Base-by-base conservation (phyloP, 1,140 invertebrate species). In the Drosophila ercepeae region DNA sequence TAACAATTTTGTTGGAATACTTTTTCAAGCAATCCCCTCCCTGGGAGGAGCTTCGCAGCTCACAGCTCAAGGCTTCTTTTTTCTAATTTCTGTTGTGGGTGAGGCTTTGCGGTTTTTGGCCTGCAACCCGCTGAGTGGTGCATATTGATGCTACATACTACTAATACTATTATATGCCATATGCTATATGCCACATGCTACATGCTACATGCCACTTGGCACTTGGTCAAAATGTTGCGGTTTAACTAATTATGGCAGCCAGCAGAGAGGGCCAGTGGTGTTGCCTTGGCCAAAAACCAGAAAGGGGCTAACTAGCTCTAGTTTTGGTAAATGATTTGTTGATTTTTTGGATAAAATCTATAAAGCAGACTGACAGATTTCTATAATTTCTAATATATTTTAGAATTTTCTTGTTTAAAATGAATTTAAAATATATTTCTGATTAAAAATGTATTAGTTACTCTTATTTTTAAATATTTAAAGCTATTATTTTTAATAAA, bases 191-290 rank as follows among this genome's bases (percentile, higher is more conserved):
- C n/a, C n/a, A n/a, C 39, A 23, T 42, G 39, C 29, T 32, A 32
- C 29, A 32, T n/a, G 36, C 3, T 71, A 72, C 69, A 72, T 72
- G 69, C 57, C 69, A 68, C 71, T 78, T 69, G 52, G 61, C 63
- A 76, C 72, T 75, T 70, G 74, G 55, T 52, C 64, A 59, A 71
- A 57, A 76, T 46, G 36, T 46, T 72, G 49, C 41, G 79, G 55
- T 52, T 71, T 71, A 78, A 79, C 79, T 84, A 83, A 83, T 83
- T 83, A 84, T 83, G 70, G 78, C 74, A 77, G 41, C 21, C 14
- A 77, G 41, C 27, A n/a, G 29, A 39, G 7, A 4, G 23, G 36
- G 9, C 13, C 55, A 60, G 41, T 11, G 46, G 21, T 29, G 46
- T 19, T 4, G 50, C 32, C 19, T 14, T n/a, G 50, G 32, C 4